Evolutionary conservation across 1,140 invertebrate species (phyloP).

Genomic region (Leptonema lineaticorne): DNA sequence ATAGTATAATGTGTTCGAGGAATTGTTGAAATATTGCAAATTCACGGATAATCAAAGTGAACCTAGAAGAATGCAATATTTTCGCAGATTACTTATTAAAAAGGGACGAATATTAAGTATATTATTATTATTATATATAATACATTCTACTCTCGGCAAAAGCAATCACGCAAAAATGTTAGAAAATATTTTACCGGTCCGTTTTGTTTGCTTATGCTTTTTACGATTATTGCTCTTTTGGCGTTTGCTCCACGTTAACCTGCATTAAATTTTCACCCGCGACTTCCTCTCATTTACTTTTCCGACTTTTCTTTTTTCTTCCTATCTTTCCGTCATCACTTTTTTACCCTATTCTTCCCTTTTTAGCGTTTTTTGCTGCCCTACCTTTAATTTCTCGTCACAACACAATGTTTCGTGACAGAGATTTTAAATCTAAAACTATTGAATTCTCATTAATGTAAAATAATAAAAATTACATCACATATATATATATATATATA

Average conservation of each 20-base stretch:
- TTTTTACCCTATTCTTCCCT: neutral
- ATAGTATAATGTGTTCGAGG: too few relatives aligned
- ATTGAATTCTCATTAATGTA: too few relatives aligned
- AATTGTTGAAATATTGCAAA: too few relatives aligned
- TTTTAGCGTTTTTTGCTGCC: neutral
- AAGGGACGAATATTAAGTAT: too few relatives aligned
- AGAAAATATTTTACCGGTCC: conserved; percentile 16
- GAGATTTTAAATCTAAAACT: too few relatives aligned
- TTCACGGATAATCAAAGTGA: too few relatives aligned
- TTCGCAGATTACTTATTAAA: too few relatives aligned
- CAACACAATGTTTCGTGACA: too few relatives aligned
- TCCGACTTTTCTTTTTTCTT: neutral
- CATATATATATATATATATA: too few relatives aligned
- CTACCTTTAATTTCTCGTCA: neutral
- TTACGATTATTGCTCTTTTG: conserved; percentile 5
- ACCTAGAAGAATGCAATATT: too few relatives aligned
- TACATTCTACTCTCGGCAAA: neutral
- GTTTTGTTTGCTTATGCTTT: conserved; percentile 9
- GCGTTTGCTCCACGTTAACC: neutral
- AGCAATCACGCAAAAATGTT: conserved; percentile 6
- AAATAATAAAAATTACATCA: too few relatives aligned
- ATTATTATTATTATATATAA: too few relatives aligned
- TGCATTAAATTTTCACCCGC: conserved; percentile 16
- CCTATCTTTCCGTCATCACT: neutral
- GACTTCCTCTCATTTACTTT: conserved; percentile 18